Evolutionary conservation across 2,797 vertebrate genomes (phyloP).

Genomic region (Limnodromus scolopaceus): DNA sequence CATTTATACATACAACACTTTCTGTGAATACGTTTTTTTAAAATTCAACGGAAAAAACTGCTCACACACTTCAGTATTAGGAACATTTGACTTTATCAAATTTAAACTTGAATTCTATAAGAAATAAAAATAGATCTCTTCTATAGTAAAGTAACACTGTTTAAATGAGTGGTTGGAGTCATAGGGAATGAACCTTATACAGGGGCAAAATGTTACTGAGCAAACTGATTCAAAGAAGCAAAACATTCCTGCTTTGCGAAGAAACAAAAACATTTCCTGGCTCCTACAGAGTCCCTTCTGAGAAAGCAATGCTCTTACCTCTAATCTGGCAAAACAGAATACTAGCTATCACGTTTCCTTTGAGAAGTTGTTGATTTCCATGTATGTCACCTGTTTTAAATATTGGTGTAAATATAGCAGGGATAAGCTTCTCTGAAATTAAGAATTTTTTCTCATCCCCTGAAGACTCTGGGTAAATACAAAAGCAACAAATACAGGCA

Average conservation of each 20-base stretch:
- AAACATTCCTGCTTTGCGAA: not conserved
- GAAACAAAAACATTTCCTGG: not conserved
- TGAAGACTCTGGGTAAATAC: not conserved
- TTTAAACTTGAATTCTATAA: conserved; percentile 28
- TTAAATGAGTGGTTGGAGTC: not conserved
- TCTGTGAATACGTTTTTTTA: not conserved
- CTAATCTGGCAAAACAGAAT: not conserved
- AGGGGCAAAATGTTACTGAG: not conserved
- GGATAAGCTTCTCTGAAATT: not conserved
- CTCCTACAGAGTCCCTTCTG: not conserved
- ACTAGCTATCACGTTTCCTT: not conserved
- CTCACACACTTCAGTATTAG: conserved; percentile 6
- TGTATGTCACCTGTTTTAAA: not conserved
- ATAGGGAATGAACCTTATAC: not conserved
- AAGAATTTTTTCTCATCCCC: not conserved
- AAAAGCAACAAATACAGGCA: not conserved
- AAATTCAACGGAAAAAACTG: not conserved
- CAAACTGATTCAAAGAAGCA: not conserved
- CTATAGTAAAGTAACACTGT: not conserved
- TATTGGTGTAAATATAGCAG: not conserved
- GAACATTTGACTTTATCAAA: not conserved
- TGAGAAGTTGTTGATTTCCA: not conserved
- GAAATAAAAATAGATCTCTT: not conserved
- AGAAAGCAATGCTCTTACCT: not conserved
- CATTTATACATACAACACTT: not conserved